Base-by-base conservation (phyloP, 2,888 invertebrate species). In the Antheraea assamensis region DNA sequence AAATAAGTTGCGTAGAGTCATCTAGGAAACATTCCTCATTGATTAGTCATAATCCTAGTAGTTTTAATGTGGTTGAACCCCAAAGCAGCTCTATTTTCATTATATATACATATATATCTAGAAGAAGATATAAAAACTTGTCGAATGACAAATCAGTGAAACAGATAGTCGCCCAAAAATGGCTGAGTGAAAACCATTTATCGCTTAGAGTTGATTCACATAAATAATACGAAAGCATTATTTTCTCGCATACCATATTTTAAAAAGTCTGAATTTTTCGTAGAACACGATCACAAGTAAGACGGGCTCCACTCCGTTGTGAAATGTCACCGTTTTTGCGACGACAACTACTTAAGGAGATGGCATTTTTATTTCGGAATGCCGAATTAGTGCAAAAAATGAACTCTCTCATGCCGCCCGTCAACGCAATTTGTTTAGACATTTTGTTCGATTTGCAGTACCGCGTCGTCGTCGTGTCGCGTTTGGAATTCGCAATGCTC, bases 341-440 rank as follows among this genome's bases (percentile, higher is more conserved):
- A 27, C 30, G 58, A 71, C 52, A 49, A 35, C 88, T 88, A 81
- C 87, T 87, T 90, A 93, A 89, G 92, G 93, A 91, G 91, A 86
- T 82, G 94, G 94, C 90, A 94, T 94, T 90, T 94, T 94, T 94
- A 94, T 94, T 94, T 93, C 92, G 94, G 94, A 90, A 94, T 94
- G 94, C 94, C 94, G 94, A 94, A 94, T 94, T 94, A 90, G 94
- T 92, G 90, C 94, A 94, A 94, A 94, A 94, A 94, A 88, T 84
- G 79, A 87, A 84, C 88, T 87, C 88, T 91, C 93, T 86, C 92
- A 91, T 87, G 85, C 79, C 82, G 75, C 75, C 76, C 81, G 82
- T 83, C 82, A 83, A 79, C 78, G 91, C 92, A 94, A 94, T 94
- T 94, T 94, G 94, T 93, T 94, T 93, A 92, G 92, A 88, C 84